Base-by-base conservation (phyloP, 2,888 invertebrate genomes). In the Acleris holmiana region DNA sequence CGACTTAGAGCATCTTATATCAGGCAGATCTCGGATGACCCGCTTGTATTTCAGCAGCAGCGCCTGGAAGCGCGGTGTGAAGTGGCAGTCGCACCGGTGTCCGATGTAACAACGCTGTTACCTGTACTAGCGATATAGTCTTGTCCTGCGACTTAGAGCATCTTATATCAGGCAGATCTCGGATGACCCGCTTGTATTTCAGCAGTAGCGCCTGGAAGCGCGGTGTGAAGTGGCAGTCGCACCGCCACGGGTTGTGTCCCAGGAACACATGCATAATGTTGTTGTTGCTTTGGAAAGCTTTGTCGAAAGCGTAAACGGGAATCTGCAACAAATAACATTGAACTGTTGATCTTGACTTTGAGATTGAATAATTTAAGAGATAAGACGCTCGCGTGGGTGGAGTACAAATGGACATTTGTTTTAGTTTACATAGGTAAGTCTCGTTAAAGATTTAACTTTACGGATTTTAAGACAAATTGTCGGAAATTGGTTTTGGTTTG, bases 171-270 rank as follows among this genome's bases (percentile, higher is more conserved):
- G 91, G 82, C 2, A 95, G 85, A 76, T 97, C 97, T 63, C 93
- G 91, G 67, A 97, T 94, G 61, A 97, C 94, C 19, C 93, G 89
- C 68, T 94, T 93, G 80, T 97, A 96, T 77, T 95, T 95, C 70
- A 94, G 91, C 13, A 96, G 82, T 51, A 95, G 83, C 49, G 94
- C 95, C 78, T 96, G 96, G 78, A 97, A 96, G 46, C 95, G 93
- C 49, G 97, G 96, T 4, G 96, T 95, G 82, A 96, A 97, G 70
- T 94, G 94, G 72, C 97, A 97, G 75, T 97, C 96, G 78, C 97
- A 97, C 25, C 94, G 92, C 97, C 97, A 97, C 0, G 97, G 96
- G 85, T 97, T 97, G 68, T 94, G 91, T 0, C 96, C 96, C 0
- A 97, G 88, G 75, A 93, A 94, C 35, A 97, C 87, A 63, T 95